These are phyloP conservation scores for Bemisia tabaci DNA, from an alignment of 1,140 invertebrate species.

Conservation along the genomic window DNA sequence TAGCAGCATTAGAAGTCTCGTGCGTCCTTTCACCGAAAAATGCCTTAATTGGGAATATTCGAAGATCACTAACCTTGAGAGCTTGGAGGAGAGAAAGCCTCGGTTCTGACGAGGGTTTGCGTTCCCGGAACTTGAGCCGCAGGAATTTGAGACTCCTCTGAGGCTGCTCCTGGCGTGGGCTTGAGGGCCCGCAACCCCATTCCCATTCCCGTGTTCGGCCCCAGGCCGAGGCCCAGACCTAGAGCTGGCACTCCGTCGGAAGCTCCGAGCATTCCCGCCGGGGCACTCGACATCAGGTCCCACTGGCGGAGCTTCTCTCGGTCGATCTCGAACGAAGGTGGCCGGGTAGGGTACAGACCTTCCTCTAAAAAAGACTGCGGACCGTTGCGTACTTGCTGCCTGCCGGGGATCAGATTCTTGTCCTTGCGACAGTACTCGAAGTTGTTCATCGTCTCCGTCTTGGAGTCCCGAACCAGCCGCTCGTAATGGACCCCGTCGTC, in stretches of 20 bases:
- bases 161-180: neutral
- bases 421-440: slow-evolving; percentile 2
- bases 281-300: slow-evolving; percentile 71
- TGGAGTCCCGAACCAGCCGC: slow-evolving; percentile 19
- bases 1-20: no score
- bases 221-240: neutral
- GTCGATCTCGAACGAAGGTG: slow-evolving; percentile 45
- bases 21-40: no score
- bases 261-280: slow-evolving; percentile 30
- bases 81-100: slow-evolving; percentile 16
- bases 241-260: neutral
- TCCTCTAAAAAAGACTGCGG: slow-evolving; percentile 39
- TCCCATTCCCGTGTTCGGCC: neutral
- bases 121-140: no score
- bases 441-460: neutral
- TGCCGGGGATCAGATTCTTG: slow-evolving; percentile 7
- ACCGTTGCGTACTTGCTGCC: slow-evolving; percentile 15
- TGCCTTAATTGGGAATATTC: no score
- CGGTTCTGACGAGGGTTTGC: neutral
- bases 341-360: slow-evolving; percentile 33
- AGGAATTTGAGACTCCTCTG: neutral
- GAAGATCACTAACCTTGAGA: slow-evolving; percentile 20
- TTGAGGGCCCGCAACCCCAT: neutral
- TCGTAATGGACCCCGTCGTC: slow-evolving; percentile 29
- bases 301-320: slow-evolving; percentile 71